Evolutionary conservation across 2,888 invertebrate species (phyloP).

Genomic region (Synergus japonicus): DNA sequence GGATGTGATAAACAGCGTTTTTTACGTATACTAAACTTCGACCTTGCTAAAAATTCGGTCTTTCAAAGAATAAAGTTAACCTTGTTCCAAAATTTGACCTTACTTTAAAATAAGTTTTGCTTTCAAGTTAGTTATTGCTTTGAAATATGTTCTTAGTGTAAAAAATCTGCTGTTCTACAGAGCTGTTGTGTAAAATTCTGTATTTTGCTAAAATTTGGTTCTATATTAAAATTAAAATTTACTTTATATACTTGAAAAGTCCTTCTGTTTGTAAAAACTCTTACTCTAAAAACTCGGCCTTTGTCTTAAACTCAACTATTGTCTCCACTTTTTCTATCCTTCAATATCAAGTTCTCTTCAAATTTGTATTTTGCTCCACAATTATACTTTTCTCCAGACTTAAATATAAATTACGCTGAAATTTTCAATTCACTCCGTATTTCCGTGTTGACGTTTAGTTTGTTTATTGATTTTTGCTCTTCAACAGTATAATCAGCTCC

Average conservation of each 20-base stretch:
- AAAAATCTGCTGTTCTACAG: not conserved
- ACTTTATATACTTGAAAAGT: not conserved
- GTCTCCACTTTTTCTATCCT: not conserved
- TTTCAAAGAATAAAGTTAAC: not conserved
- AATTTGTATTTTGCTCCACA: not conserved
- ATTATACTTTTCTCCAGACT: not conserved
- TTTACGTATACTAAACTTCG: not conserved
- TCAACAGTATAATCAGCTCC: not conserved
- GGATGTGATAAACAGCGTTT: not conserved
- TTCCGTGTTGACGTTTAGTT: not conserved
- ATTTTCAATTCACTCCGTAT: not conserved
- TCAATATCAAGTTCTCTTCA: not conserved
- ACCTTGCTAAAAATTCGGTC: not conserved
- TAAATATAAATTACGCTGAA: not conserved
- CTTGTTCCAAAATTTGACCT: not conserved
- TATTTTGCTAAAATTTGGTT: no score
- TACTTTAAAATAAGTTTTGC: not conserved
- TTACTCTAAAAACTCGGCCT: not conserved
- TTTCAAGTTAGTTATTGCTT: not conserved
- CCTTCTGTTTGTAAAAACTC: not conserved
- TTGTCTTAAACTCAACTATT: not conserved
- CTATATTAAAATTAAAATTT: not conserved
- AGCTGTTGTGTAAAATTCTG: not conserved
- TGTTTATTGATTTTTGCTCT: constrained; percentile 2
- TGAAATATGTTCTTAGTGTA: not conserved